A percentile compares a stretch with the other conserved stretches of the same genome.
Conservation (phyloP, 2,113 vertebrate species). For the Zapornia atra region DNA sequence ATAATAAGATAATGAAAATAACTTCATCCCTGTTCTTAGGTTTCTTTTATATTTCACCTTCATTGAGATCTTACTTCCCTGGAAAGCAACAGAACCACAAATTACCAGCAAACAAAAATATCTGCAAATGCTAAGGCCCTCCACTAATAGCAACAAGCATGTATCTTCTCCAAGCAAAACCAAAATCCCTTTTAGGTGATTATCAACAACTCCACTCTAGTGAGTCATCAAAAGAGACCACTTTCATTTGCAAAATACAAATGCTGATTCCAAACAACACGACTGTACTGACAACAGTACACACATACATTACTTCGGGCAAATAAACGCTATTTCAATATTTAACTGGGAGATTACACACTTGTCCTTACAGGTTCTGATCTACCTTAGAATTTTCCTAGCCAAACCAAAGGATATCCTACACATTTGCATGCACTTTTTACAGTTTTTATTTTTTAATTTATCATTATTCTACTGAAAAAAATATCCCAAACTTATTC, state of each 20-base stretch:
- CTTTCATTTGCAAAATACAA: neutral
- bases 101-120: neutral
- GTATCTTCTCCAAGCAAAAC: neutral
- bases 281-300: neutral
- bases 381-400: neutral
- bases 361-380: neutral
- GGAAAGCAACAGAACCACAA: neutral
- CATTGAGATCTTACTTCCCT: neutral
- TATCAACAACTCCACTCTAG: neutral
- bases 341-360: accelerated
- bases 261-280: neutral
- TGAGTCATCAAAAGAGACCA: neutral
- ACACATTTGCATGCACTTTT: accelerated
- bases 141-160: neutral
- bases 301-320: neutral
- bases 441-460: neutral
- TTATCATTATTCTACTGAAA: neutral
- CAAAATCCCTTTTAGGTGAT: neutral
- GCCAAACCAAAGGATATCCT: neutral
- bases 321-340: neutral
- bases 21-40: neutral
- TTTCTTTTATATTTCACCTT: neutral
- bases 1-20: neutral
- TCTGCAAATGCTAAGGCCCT: neutral
- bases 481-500: neutral